Base-by-base conservation (phyloP, 2,113 vertebrate species). In the Cacatua alba region DNA sequence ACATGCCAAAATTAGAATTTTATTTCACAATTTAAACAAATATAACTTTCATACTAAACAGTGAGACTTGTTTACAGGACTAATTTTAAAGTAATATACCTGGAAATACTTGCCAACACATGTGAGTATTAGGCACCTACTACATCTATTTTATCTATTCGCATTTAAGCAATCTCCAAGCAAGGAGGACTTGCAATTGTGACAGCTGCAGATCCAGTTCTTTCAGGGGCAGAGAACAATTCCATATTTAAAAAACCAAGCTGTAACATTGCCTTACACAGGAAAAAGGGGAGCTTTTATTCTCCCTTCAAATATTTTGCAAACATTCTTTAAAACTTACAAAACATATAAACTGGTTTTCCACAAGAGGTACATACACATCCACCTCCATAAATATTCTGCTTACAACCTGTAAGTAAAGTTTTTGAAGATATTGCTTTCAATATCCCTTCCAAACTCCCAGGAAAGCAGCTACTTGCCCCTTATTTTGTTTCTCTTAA, bases 191-290 rank as follows among this genome's bases (percentile, higher is more conserved):
- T 75, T 78, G 63, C n/a, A 78, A 35, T 37, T 78, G 23, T 49
- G 68, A 59, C 35, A 70, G 72, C 43, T 86, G 39, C 23, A 80
- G 33, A 41, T 88, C 18, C 48, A n/a, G 20, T 10, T 89, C 33
- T 84, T 71, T 12, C 43, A 28, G 48, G 4, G 10, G 9, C 31
- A 79, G 11, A 71, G 11, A 82, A 33, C 23, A 88, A 85, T 6
- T 57, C 7, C 17, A 4, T 62, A 39, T 57, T 75, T 69, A 17
- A 77, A 60, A 80, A 92, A 16, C 0, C 23, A 55, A 55, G 64
- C 35, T 55, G 21, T 0, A 0, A 67, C 33, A 68, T 5, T 92
- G 51, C 8, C 74, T 76, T 71, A 76, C 21, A 17, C 0, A 2
- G 37, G 69, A 48, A 68, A 82, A 96, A 89, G 26, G 11, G n/a